These are phyloP conservation scores for Anisognathus igniventris DNA, from an alignment of 2,797 vertebrate genomes.

Conservation along the genomic window DNA sequence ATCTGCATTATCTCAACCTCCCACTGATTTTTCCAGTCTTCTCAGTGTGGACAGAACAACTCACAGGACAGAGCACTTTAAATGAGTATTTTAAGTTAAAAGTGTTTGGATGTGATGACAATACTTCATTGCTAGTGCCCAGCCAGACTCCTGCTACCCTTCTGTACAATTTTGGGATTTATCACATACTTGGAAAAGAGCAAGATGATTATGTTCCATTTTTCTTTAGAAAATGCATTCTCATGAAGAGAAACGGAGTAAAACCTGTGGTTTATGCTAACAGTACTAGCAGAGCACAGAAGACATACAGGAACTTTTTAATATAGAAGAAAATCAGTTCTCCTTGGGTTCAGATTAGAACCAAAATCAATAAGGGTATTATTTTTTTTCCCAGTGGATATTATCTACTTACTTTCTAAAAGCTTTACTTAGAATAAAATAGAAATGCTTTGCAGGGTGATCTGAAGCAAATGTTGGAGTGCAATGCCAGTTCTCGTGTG, in stretches of 20 bases:
- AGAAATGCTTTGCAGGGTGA: not conserved
- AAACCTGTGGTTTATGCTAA: not conserved
- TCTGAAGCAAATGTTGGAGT: not conserved
- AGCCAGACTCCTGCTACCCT: not conserved
- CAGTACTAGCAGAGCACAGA: not conserved
- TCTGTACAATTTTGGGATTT: not conserved
- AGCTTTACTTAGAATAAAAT: not conserved
- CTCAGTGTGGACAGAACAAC: not conserved
- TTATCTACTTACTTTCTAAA: not conserved
- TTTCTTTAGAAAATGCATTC: not conserved
- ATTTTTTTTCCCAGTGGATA: not conserved
- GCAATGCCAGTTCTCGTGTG: not conserved
- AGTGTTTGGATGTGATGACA: not conserved
- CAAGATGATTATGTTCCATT: not conserved
- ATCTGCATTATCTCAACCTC: not conserved
- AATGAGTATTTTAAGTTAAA: conserved; percentile 4
- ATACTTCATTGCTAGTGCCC: not conserved
- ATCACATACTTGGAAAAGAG: not conserved
- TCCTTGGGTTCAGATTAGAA: not conserved
- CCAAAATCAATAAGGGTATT: not conserved
- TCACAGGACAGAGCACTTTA: not conserved
- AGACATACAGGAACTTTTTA: not conserved
- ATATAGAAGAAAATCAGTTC: not conserved
- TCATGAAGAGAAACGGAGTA: not conserved
- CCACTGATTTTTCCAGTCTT: not conserved